Evolutionary conservation across 2,797 vertebrate species (phyloP), one percentile per base, ranked within the genome.

Genomic region (Sebastes kiyomatsui): DNA sequence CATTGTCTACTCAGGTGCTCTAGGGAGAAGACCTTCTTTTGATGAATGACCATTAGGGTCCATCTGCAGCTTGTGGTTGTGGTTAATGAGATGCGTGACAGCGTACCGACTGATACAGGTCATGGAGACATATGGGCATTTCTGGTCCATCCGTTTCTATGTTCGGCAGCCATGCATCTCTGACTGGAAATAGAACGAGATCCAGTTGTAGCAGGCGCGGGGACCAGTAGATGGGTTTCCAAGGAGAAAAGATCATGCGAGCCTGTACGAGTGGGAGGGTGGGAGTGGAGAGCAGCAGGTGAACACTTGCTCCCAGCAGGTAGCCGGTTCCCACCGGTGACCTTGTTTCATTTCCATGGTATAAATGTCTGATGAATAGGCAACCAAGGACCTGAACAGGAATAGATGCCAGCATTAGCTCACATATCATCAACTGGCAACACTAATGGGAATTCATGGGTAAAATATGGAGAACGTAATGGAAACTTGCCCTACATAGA

Each of bases 1-100:
- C 77, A 74, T 62, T 74, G 75, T 84, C 67, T 81, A 79, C 78
- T 66, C 75, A 20, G 86, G 74, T 60, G 9, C 85, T 81, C 30
- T 2, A 4, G 91, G 88, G 88, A 91, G 78, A 79, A 73, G 27
- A 28, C 25, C 35, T 32, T 35, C 7, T 11, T 75, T 78, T 92
- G 90, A 93, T 90, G 85, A 90, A 92, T 76, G 80, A 84, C 72
- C 70, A 54, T 33, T 23, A 69, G 62, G 61, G 58, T 78, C 71
- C 59, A 72, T 76, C 76, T 72, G 81, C 81, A 75, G 87, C 66
- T 67, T 77, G 68, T 79, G 73, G 58, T 79, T 59, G 66, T 67
- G 46, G 83, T 76, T 94, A 94, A 95, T 94, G 87, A 93, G 90
- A 92, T 89, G 88, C 75, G 4, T 61, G 84, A 89, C 68, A 80